phyloP scores from a whole-genome alignment of 1,140 invertebrate species.

The Philaenus spumarius region DNA sequence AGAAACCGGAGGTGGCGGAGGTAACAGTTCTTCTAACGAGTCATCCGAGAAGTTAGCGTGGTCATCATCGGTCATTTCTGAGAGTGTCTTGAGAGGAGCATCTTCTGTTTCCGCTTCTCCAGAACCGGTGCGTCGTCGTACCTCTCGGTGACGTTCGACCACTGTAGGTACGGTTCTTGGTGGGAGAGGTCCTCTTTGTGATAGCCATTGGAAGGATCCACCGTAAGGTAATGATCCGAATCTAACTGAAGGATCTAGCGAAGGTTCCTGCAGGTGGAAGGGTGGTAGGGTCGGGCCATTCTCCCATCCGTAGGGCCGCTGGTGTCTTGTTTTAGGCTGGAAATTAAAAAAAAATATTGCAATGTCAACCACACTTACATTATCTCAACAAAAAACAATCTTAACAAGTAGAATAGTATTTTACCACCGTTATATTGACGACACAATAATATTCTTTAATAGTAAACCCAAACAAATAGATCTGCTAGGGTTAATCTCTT shows the following conservation, averaged over 20 bases:
- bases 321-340: slow-evolving; percentile 65
- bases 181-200: slow-evolving; percentile 10
- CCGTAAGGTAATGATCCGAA: slow-evolving; percentile 59
- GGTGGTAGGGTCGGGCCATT: slow-evolving; percentile 44
- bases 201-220: slow-evolving; percentile 21
- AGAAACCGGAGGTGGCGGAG: slow-evolving; percentile 22
- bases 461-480: too few species aligned
- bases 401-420: too few species aligned
- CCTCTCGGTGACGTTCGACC: slow-evolving; percentile 66
- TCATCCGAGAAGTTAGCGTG: slow-evolving; percentile 73
- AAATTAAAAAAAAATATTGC: slow-evolving; percentile 35
- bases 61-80: slow-evolving; percentile 44
- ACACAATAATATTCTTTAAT: too few species aligned
- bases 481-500: too few species aligned
- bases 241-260: slow-evolving; percentile 39
- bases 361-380: not conserved
- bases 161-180: slow-evolving; percentile 60
- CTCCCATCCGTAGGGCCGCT: slow-evolving; percentile 65
- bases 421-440: too few species aligned
- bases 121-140: slow-evolving; percentile 44
- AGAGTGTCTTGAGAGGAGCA: slow-evolving; percentile 11
- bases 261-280: slow-evolving; percentile 40
- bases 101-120: slow-evolving; percentile 33
- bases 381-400: too few species aligned
- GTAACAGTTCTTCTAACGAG: slow-evolving; percentile 58